Conservation (phyloP, 2,888 invertebrate species). For the Petrolisthes manimaculis region DNA sequence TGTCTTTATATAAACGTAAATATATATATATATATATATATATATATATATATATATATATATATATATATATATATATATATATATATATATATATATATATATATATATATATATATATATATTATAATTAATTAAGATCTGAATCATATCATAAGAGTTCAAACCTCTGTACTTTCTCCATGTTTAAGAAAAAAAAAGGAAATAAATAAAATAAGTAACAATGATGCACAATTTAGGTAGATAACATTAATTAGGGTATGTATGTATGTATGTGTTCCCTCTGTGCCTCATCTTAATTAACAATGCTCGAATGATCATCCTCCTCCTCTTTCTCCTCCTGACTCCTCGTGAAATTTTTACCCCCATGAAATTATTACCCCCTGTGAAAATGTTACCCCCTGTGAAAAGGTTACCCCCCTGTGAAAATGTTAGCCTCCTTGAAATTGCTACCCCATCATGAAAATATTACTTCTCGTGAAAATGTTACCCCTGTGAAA, state of each 20-base stretch:
- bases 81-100: no score
- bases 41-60: no score
- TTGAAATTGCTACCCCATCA: background rate
- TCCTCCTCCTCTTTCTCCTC: no score
- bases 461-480: background rate
- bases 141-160: no score
- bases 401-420: background rate
- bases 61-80: no score
- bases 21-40: no score
- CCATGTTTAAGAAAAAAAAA: no score
- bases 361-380: no score
- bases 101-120: background rate
- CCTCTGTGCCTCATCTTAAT: constrained; percentile 9
- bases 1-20: no score
- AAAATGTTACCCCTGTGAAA: background rate
- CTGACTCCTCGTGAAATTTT: no score
- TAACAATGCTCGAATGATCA: constrained; percentile 3
- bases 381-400: constrained; percentile 10
- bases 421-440: background rate
- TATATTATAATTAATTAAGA: background rate
- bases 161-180: no score
- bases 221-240: background rate
- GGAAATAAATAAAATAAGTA: no score
- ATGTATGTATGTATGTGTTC: background rate
- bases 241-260: background rate